These are phyloP conservation scores for Artemia franciscana DNA, from an alignment of 1,140 invertebrate species.

Conservation along the genomic window DNA sequence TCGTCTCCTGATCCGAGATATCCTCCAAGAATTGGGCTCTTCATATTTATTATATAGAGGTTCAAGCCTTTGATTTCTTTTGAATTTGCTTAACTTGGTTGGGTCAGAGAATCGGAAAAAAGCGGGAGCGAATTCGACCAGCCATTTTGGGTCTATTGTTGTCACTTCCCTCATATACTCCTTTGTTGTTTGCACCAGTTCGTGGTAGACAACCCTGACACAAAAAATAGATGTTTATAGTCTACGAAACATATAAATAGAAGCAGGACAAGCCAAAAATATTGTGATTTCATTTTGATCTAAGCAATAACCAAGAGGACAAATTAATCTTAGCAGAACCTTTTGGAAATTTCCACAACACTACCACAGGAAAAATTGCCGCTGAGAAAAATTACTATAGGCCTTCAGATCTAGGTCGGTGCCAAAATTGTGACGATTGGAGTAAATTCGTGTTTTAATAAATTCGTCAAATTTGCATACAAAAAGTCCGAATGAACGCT, in stretches of 20 bases:
- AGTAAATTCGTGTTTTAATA: too few relatives aligned
- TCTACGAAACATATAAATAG: conserved; percentile 6
- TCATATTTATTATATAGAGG: conserved; percentile 98
- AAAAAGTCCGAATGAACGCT: too few relatives aligned
- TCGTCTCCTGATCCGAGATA: conserved; percentile 70
- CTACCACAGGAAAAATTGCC: too few relatives aligned
- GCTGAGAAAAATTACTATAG: too few relatives aligned
- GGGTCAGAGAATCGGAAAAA: conserved; percentile 99
- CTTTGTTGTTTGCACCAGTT: conserved; percentile 94
- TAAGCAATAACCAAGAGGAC: neutral
- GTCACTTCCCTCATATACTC: conserved; percentile 99
- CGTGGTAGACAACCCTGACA: conserved; percentile 87
- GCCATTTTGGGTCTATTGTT: conserved; percentile 96
- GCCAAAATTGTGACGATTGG: too few relatives aligned
- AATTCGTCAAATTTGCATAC: too few relatives aligned
- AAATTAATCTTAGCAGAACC: too few relatives aligned
- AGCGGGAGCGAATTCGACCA: conserved; percentile 95
- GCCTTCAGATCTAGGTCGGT: too few relatives aligned
- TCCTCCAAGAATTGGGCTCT: conserved; percentile 96
- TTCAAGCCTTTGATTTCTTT: conserved; percentile 95
- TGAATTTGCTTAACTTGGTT: conserved; percentile 94
- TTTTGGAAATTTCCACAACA: too few relatives aligned
- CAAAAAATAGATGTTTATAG: conserved; percentile 14
- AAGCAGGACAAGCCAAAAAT: too few relatives aligned
- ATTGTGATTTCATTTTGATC: conserved; percentile 4